phyloP scores from a whole-genome alignment of 2,113 vertebrate genomes.

The Barbus barbus region DNA sequence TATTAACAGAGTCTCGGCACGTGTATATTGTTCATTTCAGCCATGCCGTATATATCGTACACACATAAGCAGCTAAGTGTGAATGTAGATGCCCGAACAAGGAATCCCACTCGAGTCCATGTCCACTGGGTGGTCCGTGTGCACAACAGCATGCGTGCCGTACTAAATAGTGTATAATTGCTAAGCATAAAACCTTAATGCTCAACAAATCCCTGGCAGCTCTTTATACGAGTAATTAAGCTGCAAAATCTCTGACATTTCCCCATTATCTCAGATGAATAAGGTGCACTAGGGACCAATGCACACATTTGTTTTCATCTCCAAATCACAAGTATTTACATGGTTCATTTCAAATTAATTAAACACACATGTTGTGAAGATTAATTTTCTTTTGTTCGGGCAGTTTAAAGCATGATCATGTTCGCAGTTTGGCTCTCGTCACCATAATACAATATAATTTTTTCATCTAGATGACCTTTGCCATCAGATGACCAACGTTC shows the following conservation, averaged over 20 bases:
- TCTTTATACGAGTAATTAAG: constrained; percentile 10
- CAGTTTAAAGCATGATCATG: background rate
- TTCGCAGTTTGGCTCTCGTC: background rate
- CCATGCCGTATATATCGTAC: background rate
- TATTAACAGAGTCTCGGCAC: background rate
- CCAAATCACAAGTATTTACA: too few species aligned
- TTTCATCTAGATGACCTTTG: background rate
- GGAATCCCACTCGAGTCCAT: too few species aligned
- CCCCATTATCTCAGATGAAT: background rate
- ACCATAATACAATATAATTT: background rate
- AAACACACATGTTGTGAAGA: background rate
- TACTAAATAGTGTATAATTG: background rate
- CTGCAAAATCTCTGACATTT: background rate
- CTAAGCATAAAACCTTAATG: constrained; percentile 22
- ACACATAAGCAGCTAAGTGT: constrained; percentile 8
- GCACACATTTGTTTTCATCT: constrained; percentile 5
- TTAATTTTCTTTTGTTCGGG: background rate
- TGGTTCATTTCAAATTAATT: constrained; percentile 17
- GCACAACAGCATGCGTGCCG: background rate
- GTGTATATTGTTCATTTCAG: background rate
- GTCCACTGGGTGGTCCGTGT: constrained; percentile 65
- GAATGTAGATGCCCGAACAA: constrained; percentile 60
- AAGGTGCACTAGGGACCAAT: background rate
- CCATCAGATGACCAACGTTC: background rate
- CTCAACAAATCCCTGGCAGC: constrained; percentile 28